phyloP scores from a whole-genome alignment of 2,113 vertebrate genomes.

The Psammodynastes pulverulentus region DNA sequence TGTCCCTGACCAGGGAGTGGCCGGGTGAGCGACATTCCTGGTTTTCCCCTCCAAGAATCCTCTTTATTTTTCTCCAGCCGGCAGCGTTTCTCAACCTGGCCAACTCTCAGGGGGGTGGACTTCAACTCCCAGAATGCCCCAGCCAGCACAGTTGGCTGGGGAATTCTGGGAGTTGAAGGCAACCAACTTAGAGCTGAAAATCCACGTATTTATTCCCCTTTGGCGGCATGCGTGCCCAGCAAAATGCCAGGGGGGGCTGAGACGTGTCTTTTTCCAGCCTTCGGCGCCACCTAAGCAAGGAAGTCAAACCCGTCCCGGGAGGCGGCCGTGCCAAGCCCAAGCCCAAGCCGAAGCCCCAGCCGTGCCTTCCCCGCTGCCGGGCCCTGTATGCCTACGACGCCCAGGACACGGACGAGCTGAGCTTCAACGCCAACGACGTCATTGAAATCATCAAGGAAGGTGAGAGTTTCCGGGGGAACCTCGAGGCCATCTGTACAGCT shows the following conservation, averaged over 20 bases:
- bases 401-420: conserved; percentile 83
- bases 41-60: no score
- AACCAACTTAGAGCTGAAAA: no score
- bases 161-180: no score
- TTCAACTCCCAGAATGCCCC: neutral
- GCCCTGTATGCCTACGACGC: conserved; percentile 82
- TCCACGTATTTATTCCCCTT: neutral
- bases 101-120: neutral
- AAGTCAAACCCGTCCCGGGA: conserved; percentile 76
- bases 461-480: conserved; percentile 9
- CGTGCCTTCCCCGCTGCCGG: conserved; percentile 70
- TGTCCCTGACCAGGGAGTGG: conserved; percentile 79
- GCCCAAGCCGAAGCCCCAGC: conserved; percentile 70
- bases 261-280: conserved; percentile 52
- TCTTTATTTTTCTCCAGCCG: no score
- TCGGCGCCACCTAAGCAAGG: conserved; percentile 74
- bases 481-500: neutral
- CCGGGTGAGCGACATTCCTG: conserved; percentile 65
- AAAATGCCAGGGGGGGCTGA: neutral
- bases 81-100: neutral
- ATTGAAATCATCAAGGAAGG: conserved; percentile 79
- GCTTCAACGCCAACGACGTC: conserved; percentile 76
- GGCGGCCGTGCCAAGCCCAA: conserved; percentile 66
- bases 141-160: no score
- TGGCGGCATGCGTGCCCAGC: neutral